A percentile compares a stretch with the other conserved stretches of the same genome.
phyloP scores from a whole-genome alignment of 2,888 invertebrate species.

The Habrosyne pyritoides region DNA sequence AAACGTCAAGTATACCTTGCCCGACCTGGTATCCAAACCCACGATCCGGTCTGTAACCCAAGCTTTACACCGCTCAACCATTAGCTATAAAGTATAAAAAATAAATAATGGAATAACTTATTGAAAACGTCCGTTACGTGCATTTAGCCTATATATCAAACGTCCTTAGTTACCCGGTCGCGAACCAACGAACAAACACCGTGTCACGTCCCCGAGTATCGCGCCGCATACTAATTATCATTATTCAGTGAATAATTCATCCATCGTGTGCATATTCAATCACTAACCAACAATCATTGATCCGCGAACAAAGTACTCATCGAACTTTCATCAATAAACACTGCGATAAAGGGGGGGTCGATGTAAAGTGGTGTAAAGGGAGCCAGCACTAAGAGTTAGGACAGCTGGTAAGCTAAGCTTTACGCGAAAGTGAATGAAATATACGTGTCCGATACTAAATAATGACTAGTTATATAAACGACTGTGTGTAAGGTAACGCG shows the following conservation, averaged over 20 bases:
- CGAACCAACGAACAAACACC: neutral
- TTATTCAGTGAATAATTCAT: slow-evolving; percentile 54
- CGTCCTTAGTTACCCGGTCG: neutral
- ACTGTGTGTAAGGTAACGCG: neutral
- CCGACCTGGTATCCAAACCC: no score
- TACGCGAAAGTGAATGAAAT: neutral
- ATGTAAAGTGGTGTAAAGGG: neutral
- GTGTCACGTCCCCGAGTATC: slow-evolving; percentile 31
- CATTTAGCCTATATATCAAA: neutral
- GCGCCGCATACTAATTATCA: slow-evolving; percentile 55
- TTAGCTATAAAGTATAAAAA: no score
- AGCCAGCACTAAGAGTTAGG: neutral
- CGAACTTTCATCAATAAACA: neutral
- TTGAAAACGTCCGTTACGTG: slow-evolving; percentile 40
- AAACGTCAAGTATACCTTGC: no score
- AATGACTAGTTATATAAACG: neutral
- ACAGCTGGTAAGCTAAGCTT: neutral
- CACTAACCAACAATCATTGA: slow-evolving; percentile 29
- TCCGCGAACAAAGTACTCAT: neutral
- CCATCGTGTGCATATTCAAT: slow-evolving; percentile 39
- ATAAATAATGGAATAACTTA: slow-evolving; percentile 14
- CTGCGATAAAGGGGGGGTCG: neutral
- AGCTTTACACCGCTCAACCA: no score
- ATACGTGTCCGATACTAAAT: neutral
- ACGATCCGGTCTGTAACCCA: no score